phyloP scores from a whole-genome alignment of 2,888 invertebrate genomes.

The Hypercompe scribonia region DNA sequence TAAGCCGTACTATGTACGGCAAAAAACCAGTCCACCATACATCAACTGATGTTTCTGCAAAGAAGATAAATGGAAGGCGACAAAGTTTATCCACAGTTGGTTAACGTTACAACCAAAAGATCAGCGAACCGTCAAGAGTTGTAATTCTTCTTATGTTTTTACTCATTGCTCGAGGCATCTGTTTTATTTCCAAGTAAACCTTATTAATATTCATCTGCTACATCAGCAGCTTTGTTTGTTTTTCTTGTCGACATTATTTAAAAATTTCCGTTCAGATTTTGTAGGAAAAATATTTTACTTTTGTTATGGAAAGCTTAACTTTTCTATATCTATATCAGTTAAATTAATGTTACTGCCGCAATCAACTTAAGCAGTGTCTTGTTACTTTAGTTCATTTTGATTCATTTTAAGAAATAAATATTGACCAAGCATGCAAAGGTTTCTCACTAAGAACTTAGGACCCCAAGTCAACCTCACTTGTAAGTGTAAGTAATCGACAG shows the following conservation, averaged over 20 bases:
- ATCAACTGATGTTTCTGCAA: not conserved
- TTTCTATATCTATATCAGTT: not conserved
- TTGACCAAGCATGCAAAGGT: too few relatives aligned
- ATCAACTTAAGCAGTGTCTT: not conserved
- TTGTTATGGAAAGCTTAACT: not conserved
- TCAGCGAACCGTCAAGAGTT: slow-evolving; percentile 8
- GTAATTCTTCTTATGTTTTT: slow-evolving; percentile 18
- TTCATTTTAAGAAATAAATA: not conserved
- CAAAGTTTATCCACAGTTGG: not conserved
- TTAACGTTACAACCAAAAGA: slow-evolving; percentile 1
- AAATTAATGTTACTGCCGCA: not conserved
- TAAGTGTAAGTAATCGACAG: too few relatives aligned
- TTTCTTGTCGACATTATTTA: slow-evolving; percentile 17
- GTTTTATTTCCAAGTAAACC: slow-evolving; percentile 10
- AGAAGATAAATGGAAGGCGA: not conserved
- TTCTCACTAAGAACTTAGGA: too few relatives aligned
- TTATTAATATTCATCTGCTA: slow-evolving; percentile 34
- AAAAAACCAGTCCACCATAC: not conserved
- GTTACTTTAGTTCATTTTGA: not conserved
- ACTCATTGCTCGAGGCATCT: slow-evolving; percentile 6
- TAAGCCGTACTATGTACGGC: not conserved
- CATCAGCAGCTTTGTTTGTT: slow-evolving; percentile 19
- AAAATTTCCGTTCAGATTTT: slow-evolving; percentile 11
- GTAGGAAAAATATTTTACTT: slow-evolving; percentile 11
- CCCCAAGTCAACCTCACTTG: too few relatives aligned